Conservation (phyloP, 1,140 invertebrate species). For the Cydia fagiglandana region DNA sequence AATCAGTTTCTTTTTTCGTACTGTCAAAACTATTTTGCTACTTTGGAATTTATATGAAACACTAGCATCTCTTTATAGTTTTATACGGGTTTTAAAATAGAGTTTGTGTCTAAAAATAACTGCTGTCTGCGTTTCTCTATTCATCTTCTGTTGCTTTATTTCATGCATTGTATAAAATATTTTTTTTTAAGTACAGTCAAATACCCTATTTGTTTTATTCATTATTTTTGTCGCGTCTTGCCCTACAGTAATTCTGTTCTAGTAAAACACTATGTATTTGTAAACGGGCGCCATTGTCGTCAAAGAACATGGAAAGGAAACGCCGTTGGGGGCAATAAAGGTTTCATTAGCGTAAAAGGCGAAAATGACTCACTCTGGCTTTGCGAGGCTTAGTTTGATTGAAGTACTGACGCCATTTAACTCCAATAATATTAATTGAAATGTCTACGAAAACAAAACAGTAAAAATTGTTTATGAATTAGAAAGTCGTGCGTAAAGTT, state of each 20-base stretch:
- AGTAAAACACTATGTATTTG: neutral
- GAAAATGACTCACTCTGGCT: constrained; percentile 50
- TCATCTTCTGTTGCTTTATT: too few species aligned
- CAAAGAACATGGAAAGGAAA: constrained; percentile 21
- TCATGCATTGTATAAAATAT: too few species aligned
- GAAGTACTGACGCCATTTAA: neutral
- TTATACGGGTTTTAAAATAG: too few species aligned
- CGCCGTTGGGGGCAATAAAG: constrained; percentile 17
- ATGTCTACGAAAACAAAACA: neutral
- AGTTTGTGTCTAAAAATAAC: too few species aligned
- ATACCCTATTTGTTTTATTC: neutral
- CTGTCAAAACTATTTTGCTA: too few species aligned
- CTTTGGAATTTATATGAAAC: too few species aligned
- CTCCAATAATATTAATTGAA: constrained; percentile 6
- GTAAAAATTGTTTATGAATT: neutral
- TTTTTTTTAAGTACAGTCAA: too few species aligned
- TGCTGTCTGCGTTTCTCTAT: too few species aligned
- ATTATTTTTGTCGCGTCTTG: neutral
- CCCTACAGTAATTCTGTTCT: neutral
- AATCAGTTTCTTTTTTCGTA: too few species aligned
- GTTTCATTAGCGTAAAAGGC: constrained; percentile 52
- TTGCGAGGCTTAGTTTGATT: constrained; percentile 20
- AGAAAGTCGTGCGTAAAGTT: constrained; percentile 20
- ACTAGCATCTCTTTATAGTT: too few species aligned
- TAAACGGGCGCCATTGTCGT: constrained; percentile 17